phyloP scores from a whole-genome alignment of 2,113 vertebrate species.

The Collichthys lucidus region DNA sequence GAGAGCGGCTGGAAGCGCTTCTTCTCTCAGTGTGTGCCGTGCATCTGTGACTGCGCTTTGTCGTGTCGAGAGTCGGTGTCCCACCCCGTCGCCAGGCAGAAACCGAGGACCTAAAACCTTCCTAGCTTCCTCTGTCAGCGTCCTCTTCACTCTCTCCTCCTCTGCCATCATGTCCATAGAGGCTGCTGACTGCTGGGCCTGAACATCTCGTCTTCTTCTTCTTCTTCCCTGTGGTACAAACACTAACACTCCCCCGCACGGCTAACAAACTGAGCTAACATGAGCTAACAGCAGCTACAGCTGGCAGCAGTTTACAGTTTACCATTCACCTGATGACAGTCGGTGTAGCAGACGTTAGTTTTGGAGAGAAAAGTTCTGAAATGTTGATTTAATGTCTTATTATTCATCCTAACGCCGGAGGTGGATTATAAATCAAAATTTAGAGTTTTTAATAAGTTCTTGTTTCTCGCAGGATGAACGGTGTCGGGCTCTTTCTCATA shows the following conservation, averaged over 20 bases:
- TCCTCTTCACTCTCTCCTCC: too few species aligned
- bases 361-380: conserved; percentile 12
- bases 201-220: too few species aligned
- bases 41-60: conserved; percentile 87
- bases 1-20: conserved; percentile 84
- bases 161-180: too few species aligned
- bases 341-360: too few species aligned
- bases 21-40: conserved; percentile 83
- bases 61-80: conserved; percentile 79
- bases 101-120: neutral
- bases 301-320: too few species aligned
- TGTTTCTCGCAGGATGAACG: neutral
- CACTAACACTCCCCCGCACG: too few species aligned
- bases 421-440: neutral
- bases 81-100: neutral
- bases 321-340: too few species aligned
- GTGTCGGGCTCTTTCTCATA: neutral
- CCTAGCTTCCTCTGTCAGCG: too few species aligned
- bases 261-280: too few species aligned
- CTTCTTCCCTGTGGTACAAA: too few species aligned
- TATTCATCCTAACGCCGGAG: neutral
- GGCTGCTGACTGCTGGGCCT: too few species aligned
- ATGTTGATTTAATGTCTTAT: conserved; percentile 2
- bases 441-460: neutral
- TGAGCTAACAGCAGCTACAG: too few species aligned